A percentile compares a stretch with the other conserved stretches of the same genome.
phyloP scores from a whole-genome alignment of 2,888 invertebrate genomes.

The Sabatieria punctata region DNA sequence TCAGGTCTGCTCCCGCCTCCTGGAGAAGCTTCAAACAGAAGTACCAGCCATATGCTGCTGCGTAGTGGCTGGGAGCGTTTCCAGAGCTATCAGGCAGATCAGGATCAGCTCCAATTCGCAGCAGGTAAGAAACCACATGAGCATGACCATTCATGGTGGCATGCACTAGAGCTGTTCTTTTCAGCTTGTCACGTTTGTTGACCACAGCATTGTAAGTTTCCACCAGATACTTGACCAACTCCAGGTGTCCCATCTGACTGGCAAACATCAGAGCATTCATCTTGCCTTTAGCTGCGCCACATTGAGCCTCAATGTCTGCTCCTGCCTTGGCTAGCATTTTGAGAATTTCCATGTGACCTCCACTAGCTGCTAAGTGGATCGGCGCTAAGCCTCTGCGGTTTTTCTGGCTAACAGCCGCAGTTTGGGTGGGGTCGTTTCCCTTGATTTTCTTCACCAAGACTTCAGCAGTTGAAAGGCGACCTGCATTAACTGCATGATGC shows the following conservation, averaged over 20 bases:
- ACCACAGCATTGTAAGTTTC: slow-evolving; percentile 27
- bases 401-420: neutral
- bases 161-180: slow-evolving; percentile 37
- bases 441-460: slow-evolving; percentile 21
- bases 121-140: slow-evolving; percentile 36
- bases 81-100: slow-evolving; percentile 38
- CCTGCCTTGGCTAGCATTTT: slow-evolving; percentile 32
- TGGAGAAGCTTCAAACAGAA: slow-evolving; percentile 37
- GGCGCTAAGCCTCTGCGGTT: slow-evolving; percentile 27
- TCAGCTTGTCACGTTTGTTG: slow-evolving; percentile 35
- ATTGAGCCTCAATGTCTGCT: slow-evolving; percentile 32
- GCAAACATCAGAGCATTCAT: slow-evolving; percentile 39
- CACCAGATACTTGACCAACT: slow-evolving; percentile 34
- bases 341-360: slow-evolving; percentile 33
- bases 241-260: slow-evolving; percentile 33
- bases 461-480: slow-evolving; percentile 34
- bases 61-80: slow-evolving; percentile 40
- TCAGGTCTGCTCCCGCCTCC: slow-evolving; percentile 26
- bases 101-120: slow-evolving; percentile 36
- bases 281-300: slow-evolving; percentile 33
- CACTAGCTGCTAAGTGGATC: slow-evolving; percentile 33
- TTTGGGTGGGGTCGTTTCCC: neutral
- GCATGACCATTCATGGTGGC: slow-evolving; percentile 40
- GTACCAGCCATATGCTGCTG: slow-evolving; percentile 42
- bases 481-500: slow-evolving; percentile 34